Percentiles rank a stretch among this genome's conserved stretches.
These are phyloP conservation scores for Dicycla oo DNA, from an alignment of 2,888 invertebrate genomes.

Conservation along the genomic window DNA sequence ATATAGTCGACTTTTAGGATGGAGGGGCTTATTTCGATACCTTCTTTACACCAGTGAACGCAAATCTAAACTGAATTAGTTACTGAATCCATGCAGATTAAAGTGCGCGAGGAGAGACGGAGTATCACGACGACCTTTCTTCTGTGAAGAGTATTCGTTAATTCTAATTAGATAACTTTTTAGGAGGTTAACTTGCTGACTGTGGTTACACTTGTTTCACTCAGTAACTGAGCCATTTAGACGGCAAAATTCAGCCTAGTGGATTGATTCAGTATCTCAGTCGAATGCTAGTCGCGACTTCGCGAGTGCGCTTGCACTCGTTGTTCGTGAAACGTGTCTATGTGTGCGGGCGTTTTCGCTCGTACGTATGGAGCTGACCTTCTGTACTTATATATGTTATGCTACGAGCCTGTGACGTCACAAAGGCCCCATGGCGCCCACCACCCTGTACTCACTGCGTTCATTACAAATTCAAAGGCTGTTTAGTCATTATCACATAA, in stretches of 20 bases:
- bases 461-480: slow-evolving; percentile 87
- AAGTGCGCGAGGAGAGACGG: not conserved
- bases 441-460: slow-evolving; percentile 76
- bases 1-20: not conserved
- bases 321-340: not conserved
- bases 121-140: not conserved
- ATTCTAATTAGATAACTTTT: not conserved
- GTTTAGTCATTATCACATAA: slow-evolving; percentile 87
- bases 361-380: not conserved
- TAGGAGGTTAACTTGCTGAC: not conserved
- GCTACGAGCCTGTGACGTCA: slow-evolving; percentile 70
- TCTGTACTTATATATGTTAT: not conserved
- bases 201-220: not conserved
- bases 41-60: too few relatives aligned
- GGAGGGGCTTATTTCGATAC: too few relatives aligned
- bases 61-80: too few relatives aligned
- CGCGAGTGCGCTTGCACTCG: too few relatives aligned
- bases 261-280: not conserved
- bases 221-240: not conserved
- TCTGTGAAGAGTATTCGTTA: not conserved
- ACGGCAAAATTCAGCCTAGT: not conserved
- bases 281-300: not conserved
- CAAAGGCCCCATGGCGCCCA: slow-evolving; percentile 62
- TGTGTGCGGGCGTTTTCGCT: not conserved
- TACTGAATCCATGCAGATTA: not conserved